Evolutionary conservation across 2,888 invertebrate genomes (phyloP), one percentile per base, ranked within the genome.

Genomic region (Apamea epomidion): DNA sequence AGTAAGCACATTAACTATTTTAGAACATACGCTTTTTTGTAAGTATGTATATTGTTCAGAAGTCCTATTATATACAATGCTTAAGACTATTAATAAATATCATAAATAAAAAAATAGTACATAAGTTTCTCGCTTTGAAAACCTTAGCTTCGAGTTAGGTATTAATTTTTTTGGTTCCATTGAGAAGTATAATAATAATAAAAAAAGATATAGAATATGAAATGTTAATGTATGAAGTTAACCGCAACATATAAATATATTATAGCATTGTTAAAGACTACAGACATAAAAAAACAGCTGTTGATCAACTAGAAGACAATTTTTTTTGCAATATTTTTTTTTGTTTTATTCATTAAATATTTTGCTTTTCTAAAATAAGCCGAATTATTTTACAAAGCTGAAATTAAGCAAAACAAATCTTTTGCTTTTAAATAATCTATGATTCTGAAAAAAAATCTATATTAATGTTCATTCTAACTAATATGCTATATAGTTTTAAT

Each of bases 1-100:
- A 89, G 90, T 92, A 93, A 95, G 94, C 94, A 94, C 92, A 92
- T 93, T 94, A 95, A 92, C 95, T 97, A 96, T 92, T 97, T 97
- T 97, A 97, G 97, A 97, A 97, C 96, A 90, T 92, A 94, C 97
- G 97, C 97, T 96, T 97, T 95, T 93, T 92, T 89, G 81, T 90
- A 87, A 89, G 88, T 92, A 92, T 92, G 88, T 93, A 92, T 92
- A 91, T 90, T 89, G 87, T 87, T 90, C 88, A 89, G 88, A 89
- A 90, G 80, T 80, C 85, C 85, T 91, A 91, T 84, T 82, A 90
- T 89, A 72, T 92, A 93, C 91, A 92, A 88, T 85, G 76, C 88
- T 90, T 90, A 92, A 29, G 25, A 82, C 84, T 90, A 90, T 70
- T n/a, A 75, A 84, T 77, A 81, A 80, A 42, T 73, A 78, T 67